phyloP scores from a whole-genome alignment of 1,140 invertebrate species.

The Drosophila seguyi region DNA sequence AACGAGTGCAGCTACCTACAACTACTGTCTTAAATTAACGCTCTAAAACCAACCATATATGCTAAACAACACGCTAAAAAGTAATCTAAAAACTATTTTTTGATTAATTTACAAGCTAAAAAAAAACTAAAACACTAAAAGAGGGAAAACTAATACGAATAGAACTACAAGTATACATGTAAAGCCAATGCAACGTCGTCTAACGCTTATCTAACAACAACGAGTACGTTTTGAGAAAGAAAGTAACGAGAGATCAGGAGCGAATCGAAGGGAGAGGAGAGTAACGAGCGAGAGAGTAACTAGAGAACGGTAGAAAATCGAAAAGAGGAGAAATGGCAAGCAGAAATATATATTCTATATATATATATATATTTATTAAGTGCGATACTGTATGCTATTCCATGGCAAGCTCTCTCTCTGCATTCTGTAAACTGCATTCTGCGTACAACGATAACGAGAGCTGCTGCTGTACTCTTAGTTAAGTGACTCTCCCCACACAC shows the following conservation, averaged over 20 bases:
- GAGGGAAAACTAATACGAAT: conserved; percentile 11
- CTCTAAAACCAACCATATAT: conserved; percentile 25
- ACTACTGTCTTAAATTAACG: conserved; percentile 69
- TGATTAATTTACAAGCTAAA: conserved; percentile 64
- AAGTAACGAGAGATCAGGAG: not conserved
- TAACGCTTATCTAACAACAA: conserved; percentile 52
- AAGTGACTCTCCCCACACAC: conserved; percentile 8
- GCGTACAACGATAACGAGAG: conserved; percentile 23
- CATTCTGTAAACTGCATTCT: conserved; percentile 10
- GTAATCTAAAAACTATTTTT: conserved; percentile 60
- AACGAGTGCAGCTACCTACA: conserved; percentile 37
- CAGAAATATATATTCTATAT: conserved; percentile 24
- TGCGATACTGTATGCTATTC: conserved; percentile 14
- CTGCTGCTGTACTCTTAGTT: conserved; percentile 29
- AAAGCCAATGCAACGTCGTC: conserved; percentile 45
- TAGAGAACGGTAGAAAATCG: not conserved
- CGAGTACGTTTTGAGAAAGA: not conserved
- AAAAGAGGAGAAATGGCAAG: not conserved
- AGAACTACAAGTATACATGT: conserved; percentile 34
- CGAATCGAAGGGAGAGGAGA: not conserved
- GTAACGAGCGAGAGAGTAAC: not conserved
- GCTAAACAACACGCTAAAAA: conserved; percentile 28
- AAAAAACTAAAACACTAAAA: not conserved
- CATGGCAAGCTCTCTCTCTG: conserved; percentile 22
- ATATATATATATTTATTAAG: conserved; percentile 27